Evolutionary conservation across 2,888 invertebrate genomes (phyloP).

Genomic region (Ferrisia virgata): DNA sequence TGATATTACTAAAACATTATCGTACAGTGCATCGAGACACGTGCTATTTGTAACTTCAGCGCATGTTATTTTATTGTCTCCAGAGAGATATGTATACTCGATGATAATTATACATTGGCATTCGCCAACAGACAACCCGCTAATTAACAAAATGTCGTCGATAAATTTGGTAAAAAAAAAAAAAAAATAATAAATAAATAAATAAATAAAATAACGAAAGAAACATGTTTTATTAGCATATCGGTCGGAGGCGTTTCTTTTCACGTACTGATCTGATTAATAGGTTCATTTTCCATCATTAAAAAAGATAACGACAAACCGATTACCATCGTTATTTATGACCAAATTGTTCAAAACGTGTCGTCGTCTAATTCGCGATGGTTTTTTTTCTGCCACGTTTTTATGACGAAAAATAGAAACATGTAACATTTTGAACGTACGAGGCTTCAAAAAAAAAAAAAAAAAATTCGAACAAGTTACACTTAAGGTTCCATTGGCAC

Average conservation of each 20-base stretch:
- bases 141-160: not conserved
- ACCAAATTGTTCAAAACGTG: not conserved
- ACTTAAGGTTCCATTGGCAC: not conserved
- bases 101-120: not conserved
- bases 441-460: not conserved
- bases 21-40: not conserved
- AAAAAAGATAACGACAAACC: not conserved
- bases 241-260: not conserved
- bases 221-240: not conserved
- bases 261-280: not conserved
- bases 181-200: not conserved
- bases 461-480: not conserved
- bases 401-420: not conserved
- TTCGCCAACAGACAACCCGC: not conserved
- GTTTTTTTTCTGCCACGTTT: not conserved
- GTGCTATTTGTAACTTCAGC: too few relatives aligned
- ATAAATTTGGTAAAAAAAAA: not conserved
- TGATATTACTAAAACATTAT: not conserved
- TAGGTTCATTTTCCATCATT: conserved; percentile 6
- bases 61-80: not conserved
- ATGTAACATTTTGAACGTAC: not conserved
- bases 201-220: too few relatives aligned
- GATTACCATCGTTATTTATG: conserved; percentile 22
- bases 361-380: not conserved
- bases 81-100: not conserved